Evolutionary conservation across 2,888 invertebrate genomes (phyloP).

Genomic region (Pristionchus arcanus): DNA sequence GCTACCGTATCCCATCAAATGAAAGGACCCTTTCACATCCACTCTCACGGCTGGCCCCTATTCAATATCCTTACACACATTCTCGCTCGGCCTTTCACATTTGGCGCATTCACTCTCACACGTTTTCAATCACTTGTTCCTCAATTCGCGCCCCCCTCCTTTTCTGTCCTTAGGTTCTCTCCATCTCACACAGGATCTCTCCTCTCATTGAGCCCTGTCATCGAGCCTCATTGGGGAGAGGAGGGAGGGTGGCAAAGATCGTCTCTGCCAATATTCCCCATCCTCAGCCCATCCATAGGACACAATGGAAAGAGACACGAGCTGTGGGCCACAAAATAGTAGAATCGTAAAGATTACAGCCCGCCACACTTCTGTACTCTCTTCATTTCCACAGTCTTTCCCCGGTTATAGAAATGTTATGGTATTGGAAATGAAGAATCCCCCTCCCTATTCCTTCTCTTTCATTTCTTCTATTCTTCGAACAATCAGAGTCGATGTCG

Average conservation of each 20-base stretch:
- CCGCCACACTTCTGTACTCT: not conserved
- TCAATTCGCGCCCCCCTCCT: not conserved
- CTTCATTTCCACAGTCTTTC: not conserved
- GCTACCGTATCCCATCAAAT: conserved; percentile 34
- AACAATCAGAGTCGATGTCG: not conserved
- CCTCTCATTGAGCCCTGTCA: not conserved
- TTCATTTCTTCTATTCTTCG: not conserved
- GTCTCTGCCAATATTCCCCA: conserved; percentile 22
- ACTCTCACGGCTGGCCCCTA: not conserved
- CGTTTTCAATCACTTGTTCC: conserved; percentile 41
- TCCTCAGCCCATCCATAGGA: not conserved
- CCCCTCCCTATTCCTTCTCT: not conserved
- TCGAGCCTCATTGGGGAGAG: not conserved
- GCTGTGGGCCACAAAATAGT: not conserved
- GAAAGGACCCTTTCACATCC: not conserved
- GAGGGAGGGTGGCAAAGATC: not conserved
- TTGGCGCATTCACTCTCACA: conserved; percentile 41
- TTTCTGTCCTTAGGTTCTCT: not conserved
- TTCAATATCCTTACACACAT: conserved; percentile 34
- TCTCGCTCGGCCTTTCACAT: not conserved
- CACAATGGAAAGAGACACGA: conserved; percentile 28
- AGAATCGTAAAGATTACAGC: not conserved
- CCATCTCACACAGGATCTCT: not conserved
- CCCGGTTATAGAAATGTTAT: not conserved
- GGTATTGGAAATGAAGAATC: not conserved